Evolutionary conservation across 2,888 invertebrate genomes (phyloP), one percentile per base, ranked within the genome.

Genomic region (Chrysolina haemoptera): DNA sequence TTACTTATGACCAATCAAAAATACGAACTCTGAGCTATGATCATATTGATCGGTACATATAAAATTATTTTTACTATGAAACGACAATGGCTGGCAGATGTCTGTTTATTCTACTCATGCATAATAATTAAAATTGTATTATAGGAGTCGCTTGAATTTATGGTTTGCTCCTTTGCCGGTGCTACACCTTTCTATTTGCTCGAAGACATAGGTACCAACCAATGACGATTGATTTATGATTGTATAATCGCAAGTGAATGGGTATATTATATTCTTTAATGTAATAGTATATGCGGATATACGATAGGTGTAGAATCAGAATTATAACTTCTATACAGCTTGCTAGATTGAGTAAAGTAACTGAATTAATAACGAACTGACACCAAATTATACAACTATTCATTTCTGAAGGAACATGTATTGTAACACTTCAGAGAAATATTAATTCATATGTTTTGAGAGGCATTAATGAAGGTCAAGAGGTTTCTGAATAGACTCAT

Each of bases 1-100:
- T 84, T n/a, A n/a, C n/a, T n/a, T 83, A 84, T 82, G 79, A 79
- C 81, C 79, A 78, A 82, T 83, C 79, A 81, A 78, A 78, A 81
- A 79, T 78, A 77, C 76, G 78, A 78, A 74, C 79, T 77, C 78
- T 76, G 77, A 74, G 76, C 78, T 78, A 76, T 79, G n/a, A 27
- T 80, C 80, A 71, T 71, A 77, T 65, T 78, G 78, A 79, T 78
- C 74, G 78, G 75, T 78, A 68, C 73, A 73, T 64, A 76, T 75
- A 71, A 74, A 74, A 79, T 82, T 82, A 82, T 81, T 82, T 80
- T 80, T 77, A 78, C 74, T 82, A 82, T 83, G 80, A 79, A 78
- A 73, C 78, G 78, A 82, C 82, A 83, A 83, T 84, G 80, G 82
- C 71, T 76, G 79, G 73, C 79, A 77, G 77, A 77, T 77, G 76